Percentiles rank a stretch among this genome's conserved stretches.
These are phyloP conservation scores for Tapirus indicus DNA, from an alignment of 2,797 vertebrate species.

Conservation along the genomic window DNA sequence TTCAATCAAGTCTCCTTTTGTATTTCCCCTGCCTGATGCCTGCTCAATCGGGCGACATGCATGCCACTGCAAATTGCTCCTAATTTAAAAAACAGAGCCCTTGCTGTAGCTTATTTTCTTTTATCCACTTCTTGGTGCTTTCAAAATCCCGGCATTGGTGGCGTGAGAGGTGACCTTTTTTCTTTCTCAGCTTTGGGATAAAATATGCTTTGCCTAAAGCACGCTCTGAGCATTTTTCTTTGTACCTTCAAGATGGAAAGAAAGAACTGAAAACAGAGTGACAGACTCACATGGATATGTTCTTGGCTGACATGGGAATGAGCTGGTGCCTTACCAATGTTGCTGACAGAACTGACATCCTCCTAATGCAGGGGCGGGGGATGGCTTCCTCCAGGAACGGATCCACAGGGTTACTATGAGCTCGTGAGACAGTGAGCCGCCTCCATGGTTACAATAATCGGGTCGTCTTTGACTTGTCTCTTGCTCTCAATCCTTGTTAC, in stretches of 20 bases:
- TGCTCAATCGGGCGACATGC: background rate
- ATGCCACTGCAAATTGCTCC: background rate
- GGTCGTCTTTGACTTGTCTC: background rate
- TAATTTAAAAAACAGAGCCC: conserved; percentile 57
- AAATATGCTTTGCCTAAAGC: conserved; percentile 72
- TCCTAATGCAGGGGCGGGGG: rapidly evolving
- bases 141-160: conserved; percentile 59
- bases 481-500: background rate
- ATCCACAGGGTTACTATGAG: background rate
- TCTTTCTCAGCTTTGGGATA: conserved; percentile 51
- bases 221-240: conserved; percentile 61
- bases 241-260: conserved; percentile 61
- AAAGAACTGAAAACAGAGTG: conserved; percentile 31
- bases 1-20: conserved; percentile 52
- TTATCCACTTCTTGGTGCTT: conserved; percentile 61
- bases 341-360: background rate
- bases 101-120: conserved; percentile 52
- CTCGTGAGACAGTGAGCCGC: background rate
- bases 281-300: background rate
- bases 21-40: background rate
- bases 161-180: conserved; percentile 52
- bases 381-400: background rate
- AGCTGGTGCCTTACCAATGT: background rate
- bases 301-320: background rate
- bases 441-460: rapidly evolving